Base-by-base conservation (phyloP, 2,113 vertebrate species). In the Trachemys scripta region DNA sequence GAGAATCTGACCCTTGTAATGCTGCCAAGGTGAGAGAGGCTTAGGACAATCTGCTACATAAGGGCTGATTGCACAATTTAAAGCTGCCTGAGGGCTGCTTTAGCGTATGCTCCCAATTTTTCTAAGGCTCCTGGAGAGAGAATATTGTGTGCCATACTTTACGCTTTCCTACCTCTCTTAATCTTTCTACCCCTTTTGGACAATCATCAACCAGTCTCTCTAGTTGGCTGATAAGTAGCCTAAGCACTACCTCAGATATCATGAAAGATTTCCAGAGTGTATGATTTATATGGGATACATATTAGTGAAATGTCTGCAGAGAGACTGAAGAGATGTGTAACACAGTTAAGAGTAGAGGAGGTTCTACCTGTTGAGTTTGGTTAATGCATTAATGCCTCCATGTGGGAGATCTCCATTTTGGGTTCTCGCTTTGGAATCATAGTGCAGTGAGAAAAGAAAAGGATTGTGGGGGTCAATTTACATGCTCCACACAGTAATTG, bases 1-100 rank as follows among this genome's bases (percentile, higher is more conserved):
- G 80, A 94, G 96, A 94, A 96, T 92, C 6, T 38, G 62, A 95
- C 88, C 10, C 13, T 57, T 93, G 69, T 86, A 92, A 80, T 88
- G 72, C 42, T 92, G 59, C 59, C 94, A 89, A 88, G 90, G 86
- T 92, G 62, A 90, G 69, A 88, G n/a, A 69, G 31, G 72, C 72
- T 94, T 95, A 89, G 90, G 91, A 91, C 87, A 91, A n/a, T 96
- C 79, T 95, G 65, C 7, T 50, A 5, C 57, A 8, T 76, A 90
- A 90, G 81, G 47, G 79, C n/a, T 96, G 79, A 95, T 82, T 93
- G 79, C 85, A 95, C 54, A 92, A 85, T 11, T 93, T 87, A 91
- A 96, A 96, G 65, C 47, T 92, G 51, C 85, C 92, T 86, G 80
- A 90, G 38, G 72, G 78, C 22, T 86, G 62, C 45, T 95, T 88